Base-by-base conservation (phyloP, 2,888 invertebrate species). In the Diploptera punctata region DNA sequence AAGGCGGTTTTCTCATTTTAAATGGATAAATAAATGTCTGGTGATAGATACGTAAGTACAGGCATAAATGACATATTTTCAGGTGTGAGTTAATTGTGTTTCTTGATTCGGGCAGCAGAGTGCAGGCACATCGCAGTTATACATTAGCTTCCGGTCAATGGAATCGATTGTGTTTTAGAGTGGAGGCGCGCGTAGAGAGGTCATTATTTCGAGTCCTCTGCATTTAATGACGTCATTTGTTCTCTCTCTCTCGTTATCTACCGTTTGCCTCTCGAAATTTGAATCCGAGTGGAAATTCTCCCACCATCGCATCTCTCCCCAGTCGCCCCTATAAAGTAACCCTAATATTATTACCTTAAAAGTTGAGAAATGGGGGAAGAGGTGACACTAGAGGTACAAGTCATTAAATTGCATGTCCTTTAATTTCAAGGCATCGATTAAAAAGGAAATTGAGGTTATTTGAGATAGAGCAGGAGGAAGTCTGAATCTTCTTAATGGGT, bases 161-260 rank as follows among this genome's bases (percentile, higher is more conserved):
- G 47, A 72, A 72, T 72, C 68, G 72, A 72, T 68, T 68, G 57
- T 68, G 62, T 31, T 52, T 54, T 57, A 67, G 31, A 69, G 68
- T 67, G 24, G 44, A 69, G 60, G 44, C 47, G 5, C 65, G 62
- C 54, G 71, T 49, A 57, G 52, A 71, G 71, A 70, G 74, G 74
- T 74, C 74, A 74, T 74, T 74, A 74, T 71, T 74, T 71, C 67
- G 71, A 71, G 71, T 74, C 74, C 68, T 62, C 69, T 68, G 62
- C 71, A 68, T 71, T 74, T 74, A 74, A 74, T 74, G 71, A 74
- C 74, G 71, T 74, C 74, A 71, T 74, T 74, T 71, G 74, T 74
- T 74, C 74, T 61, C 38, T 24, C 65, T 72, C 18, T 24, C 74
- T 68, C 68, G 71, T 68, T 61, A 70, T 73, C 70, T 67, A 18